A percentile compares a stretch with the other conserved stretches of the same genome.
Evolutionary conservation across 2,113 vertebrate species (phyloP).

Genomic region (Psittacus erithacus): DNA sequence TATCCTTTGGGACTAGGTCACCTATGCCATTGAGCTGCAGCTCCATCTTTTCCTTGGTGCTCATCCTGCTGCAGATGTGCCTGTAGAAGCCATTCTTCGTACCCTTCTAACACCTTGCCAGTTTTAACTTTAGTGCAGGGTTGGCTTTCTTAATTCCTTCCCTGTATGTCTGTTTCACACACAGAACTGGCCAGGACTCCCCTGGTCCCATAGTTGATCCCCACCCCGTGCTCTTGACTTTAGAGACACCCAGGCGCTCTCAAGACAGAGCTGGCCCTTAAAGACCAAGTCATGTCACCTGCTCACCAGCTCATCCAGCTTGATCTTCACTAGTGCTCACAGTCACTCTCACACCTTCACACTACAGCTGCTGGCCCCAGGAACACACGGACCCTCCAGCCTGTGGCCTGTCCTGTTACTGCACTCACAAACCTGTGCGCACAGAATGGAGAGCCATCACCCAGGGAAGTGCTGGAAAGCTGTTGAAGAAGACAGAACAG

Average conservation of each 20-base stretch:
- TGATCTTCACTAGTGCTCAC: not conserved
- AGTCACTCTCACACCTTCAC: no score
- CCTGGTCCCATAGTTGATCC: not conserved
- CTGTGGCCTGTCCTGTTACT: not conserved
- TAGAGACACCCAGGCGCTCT: not conserved
- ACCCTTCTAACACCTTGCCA: not conserved
- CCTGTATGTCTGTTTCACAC: not conserved
- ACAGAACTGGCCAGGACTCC: not conserved
- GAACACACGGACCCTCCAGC: fast-evolving
- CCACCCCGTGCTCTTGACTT: not conserved
- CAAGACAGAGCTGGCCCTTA: not conserved
- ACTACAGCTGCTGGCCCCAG: not conserved
- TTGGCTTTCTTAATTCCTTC: not conserved
- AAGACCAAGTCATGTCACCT: not conserved
- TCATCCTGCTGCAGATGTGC: not conserved
- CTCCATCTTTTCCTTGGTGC: not conserved
- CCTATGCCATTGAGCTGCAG: not conserved
- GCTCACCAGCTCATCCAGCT: not conserved
- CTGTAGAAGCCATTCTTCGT: not conserved
- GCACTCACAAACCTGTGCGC: not conserved
- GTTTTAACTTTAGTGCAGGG: not conserved
- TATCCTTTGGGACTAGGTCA: not conserved
- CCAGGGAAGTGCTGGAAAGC: not conserved
- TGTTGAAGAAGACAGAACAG: not conserved
- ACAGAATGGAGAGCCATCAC: not conserved